phyloP scores from a whole-genome alignment of 64 coral and sea anemone genomes.

The Montipora cactus region DNA sequence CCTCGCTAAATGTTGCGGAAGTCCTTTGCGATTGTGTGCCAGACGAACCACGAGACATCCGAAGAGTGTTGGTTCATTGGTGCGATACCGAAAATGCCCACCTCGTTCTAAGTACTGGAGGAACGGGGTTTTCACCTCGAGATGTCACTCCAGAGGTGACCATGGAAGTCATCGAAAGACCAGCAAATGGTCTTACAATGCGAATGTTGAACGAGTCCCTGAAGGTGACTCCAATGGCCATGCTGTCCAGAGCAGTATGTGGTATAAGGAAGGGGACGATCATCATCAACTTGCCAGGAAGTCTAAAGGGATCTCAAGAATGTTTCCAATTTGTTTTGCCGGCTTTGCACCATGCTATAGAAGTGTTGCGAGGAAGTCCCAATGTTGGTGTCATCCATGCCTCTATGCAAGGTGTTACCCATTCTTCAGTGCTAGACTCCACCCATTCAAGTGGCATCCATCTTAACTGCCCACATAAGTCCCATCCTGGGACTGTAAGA shows the following conservation, averaged over 20 bases:
- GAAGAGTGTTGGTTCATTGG: constrained; percentile 77
- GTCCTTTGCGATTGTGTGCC: constrained; percentile 63
- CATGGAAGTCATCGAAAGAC: constrained; percentile 73
- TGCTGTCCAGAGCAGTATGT: constrained; percentile 91
- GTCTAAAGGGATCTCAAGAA: constrained; percentile 96
- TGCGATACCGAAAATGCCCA: constrained; percentile 83
- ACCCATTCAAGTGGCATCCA: neutral
- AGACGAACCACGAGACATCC: constrained; percentile 56
- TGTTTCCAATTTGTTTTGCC: constrained; percentile 93
- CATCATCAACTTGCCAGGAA: constrained; percentile 96
- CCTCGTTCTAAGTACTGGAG: constrained; percentile 86
- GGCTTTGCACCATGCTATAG: constrained; percentile 87
- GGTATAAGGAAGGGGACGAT: constrained; percentile 90
- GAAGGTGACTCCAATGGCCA: constrained; percentile 93
- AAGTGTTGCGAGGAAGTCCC: constrained; percentile 33
- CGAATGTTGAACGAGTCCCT: constrained; percentile 85
- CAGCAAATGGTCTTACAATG: constrained; percentile 80
- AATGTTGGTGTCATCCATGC: constrained; percentile 51
- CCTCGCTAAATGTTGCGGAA: constrained; percentile 28
- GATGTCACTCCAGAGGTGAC: constrained; percentile 99
- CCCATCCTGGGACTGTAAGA: neutral
- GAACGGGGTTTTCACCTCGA: constrained; percentile 96
- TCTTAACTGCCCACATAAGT: constrained; percentile 65
- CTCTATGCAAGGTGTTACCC: constrained; percentile 26
- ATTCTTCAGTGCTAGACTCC: constrained; percentile 14